Evolutionary conservation across 2,888 invertebrate species (phyloP).

Genomic region (Homarus gammarus): DNA sequence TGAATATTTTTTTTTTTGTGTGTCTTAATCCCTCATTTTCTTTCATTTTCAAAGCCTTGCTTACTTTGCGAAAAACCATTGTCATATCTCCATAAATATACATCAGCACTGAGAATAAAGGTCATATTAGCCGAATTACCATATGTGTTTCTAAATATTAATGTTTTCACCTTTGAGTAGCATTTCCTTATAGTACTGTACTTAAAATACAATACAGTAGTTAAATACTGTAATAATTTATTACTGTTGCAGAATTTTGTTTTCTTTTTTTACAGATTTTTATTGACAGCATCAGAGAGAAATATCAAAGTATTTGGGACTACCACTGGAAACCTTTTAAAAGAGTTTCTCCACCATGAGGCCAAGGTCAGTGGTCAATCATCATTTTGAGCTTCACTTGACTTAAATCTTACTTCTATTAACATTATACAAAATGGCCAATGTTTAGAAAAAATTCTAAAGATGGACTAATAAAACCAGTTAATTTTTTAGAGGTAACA

Average conservation of each 20-base stretch:
- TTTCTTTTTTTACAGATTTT: conserved; percentile 1
- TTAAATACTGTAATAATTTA: background rate
- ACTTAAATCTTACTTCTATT: too few species aligned
- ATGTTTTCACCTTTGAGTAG: too few species aligned
- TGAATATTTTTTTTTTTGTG: background rate
- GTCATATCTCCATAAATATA: too few species aligned
- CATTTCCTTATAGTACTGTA: too few species aligned
- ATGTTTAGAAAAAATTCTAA: too few species aligned
- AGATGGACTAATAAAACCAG: too few species aligned
- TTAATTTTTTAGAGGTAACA: too few species aligned
- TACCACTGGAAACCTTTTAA: conserved; percentile 14
- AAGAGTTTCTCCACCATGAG: background rate
- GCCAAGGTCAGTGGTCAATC: background rate
- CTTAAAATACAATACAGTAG: background rate
- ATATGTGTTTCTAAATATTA: background rate
- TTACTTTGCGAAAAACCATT: too few species aligned
- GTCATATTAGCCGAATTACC: background rate
- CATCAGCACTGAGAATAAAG: background rate
- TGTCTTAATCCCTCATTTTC: background rate
- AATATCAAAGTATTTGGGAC: conserved; percentile 38
- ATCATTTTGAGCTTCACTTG: background rate
- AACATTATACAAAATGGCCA: too few species aligned
- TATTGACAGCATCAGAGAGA: conserved; percentile 25
- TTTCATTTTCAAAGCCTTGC: too few species aligned
- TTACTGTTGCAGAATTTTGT: background rate